phyloP scores from a whole-genome alignment of 2,113 vertebrate genomes.

The Neolamprologus tretocephalus region DNA sequence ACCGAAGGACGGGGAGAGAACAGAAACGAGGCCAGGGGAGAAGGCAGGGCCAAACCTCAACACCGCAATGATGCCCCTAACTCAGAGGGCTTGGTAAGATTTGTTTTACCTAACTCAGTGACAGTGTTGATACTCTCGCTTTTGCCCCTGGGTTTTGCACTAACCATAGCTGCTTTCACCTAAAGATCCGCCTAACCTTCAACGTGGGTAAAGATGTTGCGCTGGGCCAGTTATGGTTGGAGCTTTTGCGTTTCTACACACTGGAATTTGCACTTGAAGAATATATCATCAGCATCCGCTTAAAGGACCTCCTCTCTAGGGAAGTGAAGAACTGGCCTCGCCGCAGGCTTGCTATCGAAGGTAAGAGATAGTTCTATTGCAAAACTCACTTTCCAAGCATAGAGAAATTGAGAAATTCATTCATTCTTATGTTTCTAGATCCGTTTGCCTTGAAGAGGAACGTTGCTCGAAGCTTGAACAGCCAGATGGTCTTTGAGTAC shows the following conservation, averaged over 20 bases:
- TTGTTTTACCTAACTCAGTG: neutral
- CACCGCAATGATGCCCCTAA: constrained; percentile 64
- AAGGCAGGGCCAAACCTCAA: constrained; percentile 76
- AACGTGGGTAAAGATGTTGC: constrained; percentile 69
- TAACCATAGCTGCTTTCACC: neutral
- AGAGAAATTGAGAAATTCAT: neutral
- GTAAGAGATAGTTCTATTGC: constrained; percentile 52
- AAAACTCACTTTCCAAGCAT: neutral
- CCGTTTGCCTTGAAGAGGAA: constrained; percentile 97
- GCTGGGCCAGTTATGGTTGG: constrained; percentile 92
- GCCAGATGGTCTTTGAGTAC: constrained; percentile 99
- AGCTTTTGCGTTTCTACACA: constrained; percentile 95
- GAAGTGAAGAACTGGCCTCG: constrained; percentile 97
- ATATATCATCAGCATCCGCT: constrained; percentile 91
- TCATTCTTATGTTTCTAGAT: constrained; percentile 64
- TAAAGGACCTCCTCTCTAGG: constrained; percentile 84
- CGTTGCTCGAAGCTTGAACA: constrained; percentile 94
- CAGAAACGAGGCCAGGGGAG: constrained; percentile 68
- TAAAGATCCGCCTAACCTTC: constrained; percentile 77
- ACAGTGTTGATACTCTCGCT: neutral
- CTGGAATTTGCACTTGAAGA: constrained; percentile 97
- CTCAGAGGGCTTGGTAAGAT: constrained; percentile 82
- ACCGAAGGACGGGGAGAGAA: constrained; percentile 79
- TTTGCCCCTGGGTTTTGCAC: neutral
- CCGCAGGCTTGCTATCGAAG: constrained; percentile 94